Conservation (phyloP, 2,113 vertebrate species). For the Hystrix brachyura region DNA sequence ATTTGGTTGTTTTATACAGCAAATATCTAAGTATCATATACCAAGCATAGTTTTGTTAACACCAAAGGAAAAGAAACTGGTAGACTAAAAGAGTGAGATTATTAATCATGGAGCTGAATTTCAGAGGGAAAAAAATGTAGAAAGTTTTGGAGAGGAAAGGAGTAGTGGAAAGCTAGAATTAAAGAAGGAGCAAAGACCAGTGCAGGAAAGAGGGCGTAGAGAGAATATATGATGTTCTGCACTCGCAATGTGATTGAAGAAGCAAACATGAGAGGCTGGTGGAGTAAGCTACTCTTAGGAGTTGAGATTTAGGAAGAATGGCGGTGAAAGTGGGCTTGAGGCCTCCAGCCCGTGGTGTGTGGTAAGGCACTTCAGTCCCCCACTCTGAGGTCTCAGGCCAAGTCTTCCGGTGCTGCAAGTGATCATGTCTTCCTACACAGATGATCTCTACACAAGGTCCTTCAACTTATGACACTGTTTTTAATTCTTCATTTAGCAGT, state of each 20-base stretch:
- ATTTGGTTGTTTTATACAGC: slow-evolving; percentile 4
- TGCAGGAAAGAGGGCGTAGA: neutral
- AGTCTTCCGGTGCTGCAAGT: neutral
- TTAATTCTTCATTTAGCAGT: slow-evolving; percentile 43
- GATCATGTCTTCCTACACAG: neutral
- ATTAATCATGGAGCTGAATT: neutral
- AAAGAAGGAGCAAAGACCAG: neutral
- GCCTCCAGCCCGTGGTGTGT: neutral
- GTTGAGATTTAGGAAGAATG: neutral
- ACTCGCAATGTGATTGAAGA: neutral
- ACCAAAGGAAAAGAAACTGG: neutral
- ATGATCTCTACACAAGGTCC: neutral
- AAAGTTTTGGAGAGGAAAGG: neutral
- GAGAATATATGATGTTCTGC: neutral
- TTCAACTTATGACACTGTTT: neutral
- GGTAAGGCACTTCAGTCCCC: neutral
- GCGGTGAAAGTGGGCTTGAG: neutral
- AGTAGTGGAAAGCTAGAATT: neutral
- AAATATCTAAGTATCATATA: slow-evolving; percentile 25
- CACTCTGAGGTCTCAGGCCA: neutral
- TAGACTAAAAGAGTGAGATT: neutral
- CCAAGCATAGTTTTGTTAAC: slow-evolving; percentile 4
- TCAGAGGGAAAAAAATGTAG: neutral
- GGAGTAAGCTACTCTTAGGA: neutral
- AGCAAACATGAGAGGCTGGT: neutral